Percentiles rank a stretch among this genome's conserved stretches.
These are phyloP conservation scores for Xiphias gladius DNA, from an alignment of 2,113 vertebrate genomes.

Conservation along the genomic window DNA sequence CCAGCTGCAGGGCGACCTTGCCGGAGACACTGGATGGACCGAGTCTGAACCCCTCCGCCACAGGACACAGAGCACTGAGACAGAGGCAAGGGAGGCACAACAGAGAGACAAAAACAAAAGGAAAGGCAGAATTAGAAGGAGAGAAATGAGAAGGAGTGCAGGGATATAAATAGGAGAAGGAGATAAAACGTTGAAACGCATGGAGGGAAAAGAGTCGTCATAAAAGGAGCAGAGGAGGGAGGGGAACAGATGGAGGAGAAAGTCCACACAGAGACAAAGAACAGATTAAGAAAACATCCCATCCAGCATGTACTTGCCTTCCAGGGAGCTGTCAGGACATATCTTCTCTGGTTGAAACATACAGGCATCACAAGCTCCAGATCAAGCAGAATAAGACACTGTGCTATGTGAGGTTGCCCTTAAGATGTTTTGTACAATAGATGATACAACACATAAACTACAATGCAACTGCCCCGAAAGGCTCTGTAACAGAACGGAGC, in stretches of 20 bases:
- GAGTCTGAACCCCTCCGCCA: slow-evolving; percentile 93
- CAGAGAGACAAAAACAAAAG: slow-evolving; percentile 12
- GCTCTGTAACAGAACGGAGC: slow-evolving; percentile 40
- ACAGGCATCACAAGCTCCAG: slow-evolving; percentile 57
- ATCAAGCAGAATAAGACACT: slow-evolving; percentile 69
- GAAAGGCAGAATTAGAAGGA: slow-evolving; percentile 25
- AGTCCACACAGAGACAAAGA: slow-evolving; percentile 56
- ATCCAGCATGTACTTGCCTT: slow-evolving; percentile 62
- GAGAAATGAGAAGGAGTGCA: not conserved
- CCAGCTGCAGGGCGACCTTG: slow-evolving; percentile 88
- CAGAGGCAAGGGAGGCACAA: slow-evolving; percentile 8
- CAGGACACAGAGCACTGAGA: slow-evolving; percentile 96
- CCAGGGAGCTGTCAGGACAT: slow-evolving; percentile 64
- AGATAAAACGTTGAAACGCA: slow-evolving; percentile 23
- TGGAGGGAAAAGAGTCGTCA: slow-evolving; percentile 27
- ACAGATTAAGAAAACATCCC: slow-evolving; percentile 67
- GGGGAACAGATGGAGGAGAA: slow-evolving; percentile 32
- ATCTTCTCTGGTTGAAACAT: slow-evolving; percentile 66
- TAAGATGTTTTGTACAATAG: slow-evolving; percentile 71
- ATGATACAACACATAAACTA: slow-evolving; percentile 63
- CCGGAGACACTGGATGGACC: slow-evolving; percentile 91
- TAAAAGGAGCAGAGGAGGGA: slow-evolving; percentile 36
- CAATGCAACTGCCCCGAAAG: slow-evolving; percentile 41
- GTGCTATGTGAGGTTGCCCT: slow-evolving; percentile 63
- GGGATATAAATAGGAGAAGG: slow-evolving; percentile 34